Percentiles rank a stretch among this genome's conserved stretches.
Evolutionary conservation across 2,113 vertebrate species (phyloP).

Genomic region (Megaleporinus macrocephalus): DNA sequence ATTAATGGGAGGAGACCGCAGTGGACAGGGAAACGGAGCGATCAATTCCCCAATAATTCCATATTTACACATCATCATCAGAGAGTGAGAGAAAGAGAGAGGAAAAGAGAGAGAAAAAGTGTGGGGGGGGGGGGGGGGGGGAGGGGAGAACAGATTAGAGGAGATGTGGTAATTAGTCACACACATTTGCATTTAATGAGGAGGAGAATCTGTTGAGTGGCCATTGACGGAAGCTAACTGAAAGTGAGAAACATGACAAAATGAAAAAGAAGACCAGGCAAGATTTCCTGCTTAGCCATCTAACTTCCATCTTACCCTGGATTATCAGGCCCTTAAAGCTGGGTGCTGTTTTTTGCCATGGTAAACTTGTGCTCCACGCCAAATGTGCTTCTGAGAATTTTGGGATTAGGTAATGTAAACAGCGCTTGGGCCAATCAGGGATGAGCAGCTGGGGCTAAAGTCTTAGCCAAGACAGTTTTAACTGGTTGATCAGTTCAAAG

Average conservation of each 20-base stretch:
- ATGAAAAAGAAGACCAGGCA: not conserved
- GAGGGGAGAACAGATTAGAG: constrained; percentile 14
- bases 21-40: constrained; percentile 63
- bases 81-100: constrained; percentile 50
- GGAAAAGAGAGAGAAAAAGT: constrained; percentile 21
- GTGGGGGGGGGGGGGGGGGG: constrained; percentile 1
- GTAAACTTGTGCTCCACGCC: too few species aligned
- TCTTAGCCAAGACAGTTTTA: too few species aligned
- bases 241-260: constrained; percentile 6
- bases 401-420: too few species aligned
- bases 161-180: constrained; percentile 30
- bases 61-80: constrained; percentile 74
- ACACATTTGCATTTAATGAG: constrained; percentile 16
- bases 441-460: too few species aligned
- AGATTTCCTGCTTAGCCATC: not conserved
- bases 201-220: constrained; percentile 10
- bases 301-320: not conserved
- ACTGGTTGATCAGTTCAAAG: too few species aligned
- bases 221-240: not conserved
- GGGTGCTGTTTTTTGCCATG: too few species aligned
- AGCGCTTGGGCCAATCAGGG: too few species aligned
- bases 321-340: not conserved
- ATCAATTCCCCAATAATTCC: constrained; percentile 74
- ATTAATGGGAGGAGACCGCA: constrained; percentile 74
- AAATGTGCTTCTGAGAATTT: too few species aligned